A percentile compares a stretch with the other conserved stretches of the same genome.
Evolutionary conservation across 2,888 invertebrate species (phyloP).

Genomic region (Catocala nupta): DNA sequence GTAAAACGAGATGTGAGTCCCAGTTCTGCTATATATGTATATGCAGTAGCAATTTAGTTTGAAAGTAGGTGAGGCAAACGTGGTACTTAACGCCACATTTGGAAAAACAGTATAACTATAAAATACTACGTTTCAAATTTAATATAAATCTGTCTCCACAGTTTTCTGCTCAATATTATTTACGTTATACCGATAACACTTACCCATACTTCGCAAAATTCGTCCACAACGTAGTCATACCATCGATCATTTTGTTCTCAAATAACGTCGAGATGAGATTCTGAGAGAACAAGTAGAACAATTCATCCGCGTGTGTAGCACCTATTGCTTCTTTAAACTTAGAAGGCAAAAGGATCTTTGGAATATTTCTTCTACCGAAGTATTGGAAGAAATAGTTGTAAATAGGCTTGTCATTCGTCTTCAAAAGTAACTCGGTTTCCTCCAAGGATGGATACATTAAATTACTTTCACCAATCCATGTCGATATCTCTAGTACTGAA

Average conservation of each 20-base stretch:
- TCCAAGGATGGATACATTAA: constrained; percentile 62
- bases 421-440: constrained; percentile 66
- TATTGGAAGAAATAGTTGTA: constrained; percentile 72
- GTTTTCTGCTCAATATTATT: too few relatives aligned
- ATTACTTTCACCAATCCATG: constrained; percentile 64
- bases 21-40: too few relatives aligned
- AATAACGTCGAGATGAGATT: constrained; percentile 54
- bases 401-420: constrained; percentile 61
- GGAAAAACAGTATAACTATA: too few relatives aligned
- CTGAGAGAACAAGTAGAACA: constrained; percentile 76
- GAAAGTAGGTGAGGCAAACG: too few relatives aligned
- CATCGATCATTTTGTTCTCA: constrained; percentile 68
- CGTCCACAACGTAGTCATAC: constrained; percentile 72
- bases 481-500: constrained; percentile 64
- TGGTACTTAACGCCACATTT: too few relatives aligned
- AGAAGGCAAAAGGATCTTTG: constrained; percentile 52
- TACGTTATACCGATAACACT: constrained; percentile 26
- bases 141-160: too few relatives aligned
- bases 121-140: too few relatives aligned
- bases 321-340: constrained; percentile 54
- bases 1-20: too few relatives aligned
- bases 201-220: constrained; percentile 79
- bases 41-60: too few relatives aligned
- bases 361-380: constrained; percentile 63
- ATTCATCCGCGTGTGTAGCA: constrained; percentile 74